Evolutionary conservation across 2,113 vertebrate genomes (phyloP).

Genomic region (Pterocles gutturalis): DNA sequence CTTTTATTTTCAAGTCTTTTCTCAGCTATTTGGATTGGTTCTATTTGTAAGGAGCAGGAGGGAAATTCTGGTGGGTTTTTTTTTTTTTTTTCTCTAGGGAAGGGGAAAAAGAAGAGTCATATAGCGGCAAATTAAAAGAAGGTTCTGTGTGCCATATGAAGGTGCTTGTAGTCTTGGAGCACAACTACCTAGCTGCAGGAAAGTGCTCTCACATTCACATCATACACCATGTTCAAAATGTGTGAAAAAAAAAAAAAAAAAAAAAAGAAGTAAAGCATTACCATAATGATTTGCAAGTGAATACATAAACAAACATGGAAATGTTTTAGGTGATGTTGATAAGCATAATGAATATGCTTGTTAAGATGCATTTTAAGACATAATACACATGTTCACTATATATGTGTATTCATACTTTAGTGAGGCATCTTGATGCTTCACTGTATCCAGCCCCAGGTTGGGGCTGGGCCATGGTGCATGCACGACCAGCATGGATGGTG

Average conservation of each 20-base stretch:
- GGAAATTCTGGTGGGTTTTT: neutral
- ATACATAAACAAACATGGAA: neutral
- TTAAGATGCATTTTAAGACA: neutral
- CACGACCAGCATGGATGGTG: rapidly evolving
- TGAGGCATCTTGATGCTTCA: neutral
- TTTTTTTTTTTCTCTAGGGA: neutral
- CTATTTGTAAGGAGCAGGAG: neutral
- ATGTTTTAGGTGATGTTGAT: neutral
- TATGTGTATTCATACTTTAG: neutral
- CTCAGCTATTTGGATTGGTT: neutral
- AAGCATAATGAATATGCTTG: neutral
- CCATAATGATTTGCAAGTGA: neutral
- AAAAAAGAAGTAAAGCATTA: neutral
- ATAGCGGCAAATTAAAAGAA: neutral
- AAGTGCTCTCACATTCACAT: neutral
- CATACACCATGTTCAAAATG: neutral
- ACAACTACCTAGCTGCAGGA: neutral
- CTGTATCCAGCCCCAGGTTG: neutral
- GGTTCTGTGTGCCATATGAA: neutral
- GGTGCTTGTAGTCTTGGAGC: neutral
- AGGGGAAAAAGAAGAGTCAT: neutral
- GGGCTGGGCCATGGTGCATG: neutral
- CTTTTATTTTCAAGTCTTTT: neutral
- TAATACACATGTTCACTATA: neutral
- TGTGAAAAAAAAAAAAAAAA: neutral